phyloP scores from a whole-genome alignment of 2,113 vertebrate species.

The Athene noctua region DNA sequence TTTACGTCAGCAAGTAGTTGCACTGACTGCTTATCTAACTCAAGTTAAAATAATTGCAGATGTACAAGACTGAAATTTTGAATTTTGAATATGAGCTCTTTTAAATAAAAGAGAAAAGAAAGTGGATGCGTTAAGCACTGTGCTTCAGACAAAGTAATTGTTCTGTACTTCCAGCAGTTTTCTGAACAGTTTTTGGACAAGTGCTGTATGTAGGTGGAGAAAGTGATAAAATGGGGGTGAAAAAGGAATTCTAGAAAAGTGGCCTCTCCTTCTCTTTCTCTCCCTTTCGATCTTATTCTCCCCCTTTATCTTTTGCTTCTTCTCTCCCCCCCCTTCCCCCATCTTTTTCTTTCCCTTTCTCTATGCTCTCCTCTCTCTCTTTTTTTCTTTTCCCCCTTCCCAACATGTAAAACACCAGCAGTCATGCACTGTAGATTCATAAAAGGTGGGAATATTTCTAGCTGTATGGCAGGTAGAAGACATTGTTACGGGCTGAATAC shows the following conservation, averaged over 20 bases:
- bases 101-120: not conserved
- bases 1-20: not conserved
- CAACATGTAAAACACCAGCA: slow-evolving; percentile 3
- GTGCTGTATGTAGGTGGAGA: not conserved
- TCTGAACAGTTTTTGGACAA: not conserved
- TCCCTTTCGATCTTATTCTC: not conserved
- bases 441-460: slow-evolving; percentile 46
- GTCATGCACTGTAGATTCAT: slow-evolving; percentile 40
- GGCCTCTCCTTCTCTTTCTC: not conserved
- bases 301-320: not conserved
- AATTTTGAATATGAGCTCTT: not conserved
- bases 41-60: not conserved
- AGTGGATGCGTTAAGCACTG: not conserved
- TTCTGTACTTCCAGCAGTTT: not conserved
- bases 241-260: not conserved
- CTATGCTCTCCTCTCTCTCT: not conserved
- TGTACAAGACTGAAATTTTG: not conserved
- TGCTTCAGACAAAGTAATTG: not conserved
- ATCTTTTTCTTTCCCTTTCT: not conserved
- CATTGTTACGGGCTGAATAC: slow-evolving; percentile 66
- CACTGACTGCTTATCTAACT: not conserved
- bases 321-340: not conserved
- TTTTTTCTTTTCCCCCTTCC: not conserved
- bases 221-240: not conserved
- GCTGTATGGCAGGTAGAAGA: slow-evolving; percentile 59